Evolutionary conservation across 2,113 vertebrate species (phyloP), one percentile per base, ranked within the genome.

Genomic region (Alethe diademata): DNA sequence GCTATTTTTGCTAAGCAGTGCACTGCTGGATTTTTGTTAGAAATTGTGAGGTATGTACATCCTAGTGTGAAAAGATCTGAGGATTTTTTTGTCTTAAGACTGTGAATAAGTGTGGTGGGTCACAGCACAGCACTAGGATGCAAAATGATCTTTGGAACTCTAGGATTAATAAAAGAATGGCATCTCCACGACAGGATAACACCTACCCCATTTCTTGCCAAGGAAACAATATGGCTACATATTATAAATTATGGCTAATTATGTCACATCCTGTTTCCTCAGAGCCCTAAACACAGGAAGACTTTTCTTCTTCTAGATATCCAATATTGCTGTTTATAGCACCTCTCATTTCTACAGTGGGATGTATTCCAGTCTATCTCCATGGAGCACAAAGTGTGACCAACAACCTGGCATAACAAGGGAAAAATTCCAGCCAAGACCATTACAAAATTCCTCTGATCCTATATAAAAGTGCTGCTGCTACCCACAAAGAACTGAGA

Each of bases 251-350:
- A 88, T 66, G 36, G 53, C n/a, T 86, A 93, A 95, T 92, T 93
- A 94, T 86, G 75, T 96, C 86, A 87, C 36, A 95, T 95, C 83
- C 88, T 79, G 65, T 85, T 94, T 92, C 87, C 70, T 84, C 36
- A 33, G 36, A 74, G 54, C 36, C n/a, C 42, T 80, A 91, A 93
- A 96, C 79, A 94, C 47, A 95, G 86, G 86, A 95, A 96, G 66
- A 6, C 66, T 91, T 95, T 90, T 91, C 74, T 96, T 91, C 53
- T 80, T 75, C 78, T 62, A 70, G 29, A 82, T 82, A 89, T 67
- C 86, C 64, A 82, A 29, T 73, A 73, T 78, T 83, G 43, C 58
- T 87, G 29, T 83, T 94, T 91, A 92, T 61, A 95, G 65, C 31
- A 70, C 43, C 58, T 91, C 94, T 96, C 38, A 86, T 90, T 94